phyloP scores from a whole-genome alignment of 1,140 invertebrate genomes.

The Myzus persicae region DNA sequence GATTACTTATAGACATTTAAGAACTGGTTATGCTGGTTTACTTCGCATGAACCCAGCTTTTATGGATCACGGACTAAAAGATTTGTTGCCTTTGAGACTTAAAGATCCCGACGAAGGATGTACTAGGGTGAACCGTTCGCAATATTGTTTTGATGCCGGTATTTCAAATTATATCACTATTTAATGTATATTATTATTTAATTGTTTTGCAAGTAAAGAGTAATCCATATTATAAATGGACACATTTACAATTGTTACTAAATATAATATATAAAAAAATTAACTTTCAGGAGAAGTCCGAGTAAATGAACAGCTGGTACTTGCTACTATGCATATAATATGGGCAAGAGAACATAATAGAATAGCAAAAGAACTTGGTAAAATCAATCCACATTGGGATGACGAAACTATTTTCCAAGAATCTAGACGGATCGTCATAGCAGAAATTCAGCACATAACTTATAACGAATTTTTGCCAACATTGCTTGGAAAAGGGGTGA shows the following conservation, averaged over 20 bases:
- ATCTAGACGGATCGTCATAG: constrained; percentile 86
- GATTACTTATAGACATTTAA: constrained; percentile 71
- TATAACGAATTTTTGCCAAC: constrained; percentile 95
- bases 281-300: constrained; percentile 63
- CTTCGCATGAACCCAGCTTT: constrained; percentile 89
- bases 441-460: constrained; percentile 91
- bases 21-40: constrained; percentile 79
- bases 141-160: constrained; percentile 93
- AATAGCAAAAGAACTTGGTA: constrained; percentile 75
- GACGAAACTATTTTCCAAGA: constrained; percentile 91
- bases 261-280: not conserved
- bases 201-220: too few species aligned
- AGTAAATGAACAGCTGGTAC: constrained; percentile 70
- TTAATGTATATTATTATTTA: too few species aligned
- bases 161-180: constrained; percentile 66
- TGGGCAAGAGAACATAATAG: constrained; percentile 84
- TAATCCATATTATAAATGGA: too few species aligned
- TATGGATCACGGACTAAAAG: constrained; percentile 84
- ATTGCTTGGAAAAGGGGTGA: constrained; percentile 89
- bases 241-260: too few species aligned
- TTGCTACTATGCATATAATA: constrained; percentile 67
- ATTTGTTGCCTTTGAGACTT: constrained; percentile 85
- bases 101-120: constrained; percentile 92
- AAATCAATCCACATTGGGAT: constrained; percentile 86
- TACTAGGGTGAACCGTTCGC: constrained; percentile 82